Evolutionary conservation across 2,888 invertebrate species (phyloP).

Genomic region (Eutolmus rufibarbis): DNA sequence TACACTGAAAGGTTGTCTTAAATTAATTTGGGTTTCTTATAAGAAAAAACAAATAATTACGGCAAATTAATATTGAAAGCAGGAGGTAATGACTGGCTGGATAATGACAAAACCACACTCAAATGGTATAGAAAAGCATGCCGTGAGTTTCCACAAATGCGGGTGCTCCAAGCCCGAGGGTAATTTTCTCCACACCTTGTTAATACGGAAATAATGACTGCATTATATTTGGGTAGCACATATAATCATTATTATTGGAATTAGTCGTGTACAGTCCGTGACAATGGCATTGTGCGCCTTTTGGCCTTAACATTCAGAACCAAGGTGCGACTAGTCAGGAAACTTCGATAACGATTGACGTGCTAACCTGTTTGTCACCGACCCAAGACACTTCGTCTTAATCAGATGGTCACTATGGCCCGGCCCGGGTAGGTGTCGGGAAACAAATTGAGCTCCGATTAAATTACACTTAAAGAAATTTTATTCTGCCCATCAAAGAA

Average conservation of each 20-base stretch:
- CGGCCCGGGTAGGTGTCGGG: not conserved
- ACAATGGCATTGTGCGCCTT: conserved; percentile 19
- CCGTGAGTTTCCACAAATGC: conserved; percentile 6
- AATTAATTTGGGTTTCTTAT: not conserved
- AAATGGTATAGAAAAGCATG: conserved; percentile 8
- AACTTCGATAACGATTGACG: conserved; percentile 36
- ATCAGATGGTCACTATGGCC: not conserved
- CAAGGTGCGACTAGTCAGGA: conserved; percentile 28
- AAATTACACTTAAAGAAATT: not conserved
- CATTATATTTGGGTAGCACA: conserved; percentile 52
- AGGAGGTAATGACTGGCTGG: conserved; percentile 19
- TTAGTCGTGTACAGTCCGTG: conserved; percentile 42
- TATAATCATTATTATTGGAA: conserved; percentile 47
- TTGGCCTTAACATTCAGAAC: conserved; percentile 1
- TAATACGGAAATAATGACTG: conserved; percentile 67
- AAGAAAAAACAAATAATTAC: conserved; percentile 16
- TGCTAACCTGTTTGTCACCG: conserved; percentile 35
- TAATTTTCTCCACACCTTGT: conserved; percentile 63
- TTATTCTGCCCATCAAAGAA: not conserved
- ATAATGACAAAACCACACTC: conserved; percentile 19
- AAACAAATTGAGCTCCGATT: conserved; percentile 13
- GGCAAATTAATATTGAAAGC: conserved; percentile 7
- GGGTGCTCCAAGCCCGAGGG: conserved; percentile 19
- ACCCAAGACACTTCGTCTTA: not conserved
- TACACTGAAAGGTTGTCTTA: not conserved